phyloP scores from a whole-genome alignment of 2,888 invertebrate genomes.

The Cryptocephalus moraei region DNA sequence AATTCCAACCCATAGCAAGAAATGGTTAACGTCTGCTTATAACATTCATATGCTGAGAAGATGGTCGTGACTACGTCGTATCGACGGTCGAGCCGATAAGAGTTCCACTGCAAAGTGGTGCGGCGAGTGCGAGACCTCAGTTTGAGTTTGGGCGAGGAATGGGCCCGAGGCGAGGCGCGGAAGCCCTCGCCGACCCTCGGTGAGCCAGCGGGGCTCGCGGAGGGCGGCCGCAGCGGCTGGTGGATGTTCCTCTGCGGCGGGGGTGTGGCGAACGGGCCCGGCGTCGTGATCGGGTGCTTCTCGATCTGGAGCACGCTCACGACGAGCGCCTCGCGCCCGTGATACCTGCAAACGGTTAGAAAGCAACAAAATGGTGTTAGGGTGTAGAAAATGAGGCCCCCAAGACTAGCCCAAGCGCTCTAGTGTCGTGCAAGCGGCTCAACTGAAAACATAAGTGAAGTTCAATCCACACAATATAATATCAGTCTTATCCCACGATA shows the following conservation, averaged over 20 bases:
- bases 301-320: slow-evolving; percentile 90
- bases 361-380: slow-evolving; percentile 6
- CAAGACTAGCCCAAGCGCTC: no score
- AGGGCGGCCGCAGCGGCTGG: slow-evolving; percentile 46
- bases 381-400: no score
- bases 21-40: no score
- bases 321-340: slow-evolving; percentile 85
- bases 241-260: slow-evolving; percentile 52
- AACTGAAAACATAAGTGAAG: no score
- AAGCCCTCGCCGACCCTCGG: slow-evolving; percentile 46
- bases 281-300: slow-evolving; percentile 80
- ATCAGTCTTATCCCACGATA: no score
- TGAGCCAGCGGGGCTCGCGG: slow-evolving; percentile 43
- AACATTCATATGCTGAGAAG: no score
- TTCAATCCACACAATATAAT: no score
- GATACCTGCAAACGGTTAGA: slow-evolving; percentile 57
- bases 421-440: no score
- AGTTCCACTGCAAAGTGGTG: not conserved
- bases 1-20: no score
- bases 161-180: slow-evolving; percentile 52
- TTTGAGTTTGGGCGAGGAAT: slow-evolving; percentile 87
- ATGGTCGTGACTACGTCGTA: no score
- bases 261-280: slow-evolving; percentile 70
- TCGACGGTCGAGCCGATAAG: no score
- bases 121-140: slow-evolving; percentile 56